phyloP scores from a whole-genome alignment of 2,888 invertebrate genomes.

The Pristionchus arcanus region DNA sequence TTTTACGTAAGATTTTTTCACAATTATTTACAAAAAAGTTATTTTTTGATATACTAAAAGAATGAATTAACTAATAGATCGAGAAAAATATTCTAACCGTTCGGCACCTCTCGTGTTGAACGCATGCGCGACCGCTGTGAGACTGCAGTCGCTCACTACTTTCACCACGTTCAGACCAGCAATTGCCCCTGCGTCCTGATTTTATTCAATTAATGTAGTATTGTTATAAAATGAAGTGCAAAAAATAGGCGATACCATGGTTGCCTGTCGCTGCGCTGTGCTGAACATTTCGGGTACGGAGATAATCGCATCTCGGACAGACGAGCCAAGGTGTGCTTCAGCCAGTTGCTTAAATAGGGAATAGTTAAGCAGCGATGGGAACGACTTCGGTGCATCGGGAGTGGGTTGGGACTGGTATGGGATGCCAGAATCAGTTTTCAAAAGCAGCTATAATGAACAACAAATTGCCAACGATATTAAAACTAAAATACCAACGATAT shows the following conservation, averaged over 20 bases:
- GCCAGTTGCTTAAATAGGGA: neutral
- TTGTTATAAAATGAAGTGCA: neutral
- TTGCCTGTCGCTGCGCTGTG: neutral
- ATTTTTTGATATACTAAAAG: neutral
- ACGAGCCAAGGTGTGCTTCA: neutral
- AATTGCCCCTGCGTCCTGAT: neutral
- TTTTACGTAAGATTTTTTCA: too few species aligned
- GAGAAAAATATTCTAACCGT: neutral
- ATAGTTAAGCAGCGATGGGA: neutral
- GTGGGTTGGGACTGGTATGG: too few species aligned
- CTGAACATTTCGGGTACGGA: neutral
- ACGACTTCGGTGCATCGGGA: too few species aligned
- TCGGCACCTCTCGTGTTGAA: neutral
- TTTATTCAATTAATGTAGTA: neutral
- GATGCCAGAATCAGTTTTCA: too few species aligned
- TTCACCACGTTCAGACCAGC: neutral
- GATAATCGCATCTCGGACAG: neutral
- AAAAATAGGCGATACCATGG: neutral
- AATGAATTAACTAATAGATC: too few species aligned
- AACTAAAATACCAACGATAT: too few species aligned
- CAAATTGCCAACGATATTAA: too few species aligned
- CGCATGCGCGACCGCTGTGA: neutral
- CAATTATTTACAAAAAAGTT: neutral
- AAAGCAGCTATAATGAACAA: too few species aligned
- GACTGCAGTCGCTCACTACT: neutral